Conservation (phyloP, 2,888 invertebrate genomes). For the Amiota minor region DNA sequence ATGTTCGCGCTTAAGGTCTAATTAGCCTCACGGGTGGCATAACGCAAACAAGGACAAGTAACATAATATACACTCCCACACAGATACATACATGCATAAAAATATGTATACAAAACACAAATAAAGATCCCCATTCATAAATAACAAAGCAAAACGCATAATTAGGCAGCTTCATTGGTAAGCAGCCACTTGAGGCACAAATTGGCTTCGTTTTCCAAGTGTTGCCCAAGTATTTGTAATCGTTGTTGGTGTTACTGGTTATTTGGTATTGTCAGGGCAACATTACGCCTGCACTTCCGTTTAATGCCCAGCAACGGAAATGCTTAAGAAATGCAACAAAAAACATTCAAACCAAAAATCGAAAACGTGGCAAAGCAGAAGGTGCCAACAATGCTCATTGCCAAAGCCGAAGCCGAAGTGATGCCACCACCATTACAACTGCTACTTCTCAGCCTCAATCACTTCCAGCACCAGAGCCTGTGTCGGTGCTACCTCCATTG, state of each 20-base stretch:
- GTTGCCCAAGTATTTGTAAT: constrained; percentile 7
- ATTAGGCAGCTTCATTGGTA: constrained; percentile 53
- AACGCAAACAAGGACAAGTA: constrained; percentile 33
- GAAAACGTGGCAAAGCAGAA: constrained; percentile 1
- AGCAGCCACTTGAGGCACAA: constrained; percentile 56
- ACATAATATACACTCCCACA: constrained; percentile 16
- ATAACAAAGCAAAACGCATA: constrained; percentile 56
- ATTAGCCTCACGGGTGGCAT: constrained; percentile 61
- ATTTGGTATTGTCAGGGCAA: no score
- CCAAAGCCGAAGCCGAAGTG: not conserved
- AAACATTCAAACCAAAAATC: not conserved
- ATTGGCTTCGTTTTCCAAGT: constrained; percentile 51
- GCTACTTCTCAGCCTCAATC: no score
- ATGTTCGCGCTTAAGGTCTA: constrained; percentile 60
- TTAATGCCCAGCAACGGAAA: constrained; percentile 27
- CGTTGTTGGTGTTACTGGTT: not conserved
- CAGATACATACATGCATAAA: constrained; percentile 3
- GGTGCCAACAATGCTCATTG: constrained; percentile 5
- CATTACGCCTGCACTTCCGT: constrained; percentile 38
- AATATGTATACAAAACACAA: not conserved
- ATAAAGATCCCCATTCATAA: constrained; percentile 26
- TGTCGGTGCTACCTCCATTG: no score
- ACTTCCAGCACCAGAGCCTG: no score
- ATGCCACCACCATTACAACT: not conserved
- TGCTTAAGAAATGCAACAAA: constrained; percentile 12